These are phyloP conservation scores for Micrastur ruficollis DNA, from an alignment of 2,797 vertebrate genomes.

Conservation along the genomic window DNA sequence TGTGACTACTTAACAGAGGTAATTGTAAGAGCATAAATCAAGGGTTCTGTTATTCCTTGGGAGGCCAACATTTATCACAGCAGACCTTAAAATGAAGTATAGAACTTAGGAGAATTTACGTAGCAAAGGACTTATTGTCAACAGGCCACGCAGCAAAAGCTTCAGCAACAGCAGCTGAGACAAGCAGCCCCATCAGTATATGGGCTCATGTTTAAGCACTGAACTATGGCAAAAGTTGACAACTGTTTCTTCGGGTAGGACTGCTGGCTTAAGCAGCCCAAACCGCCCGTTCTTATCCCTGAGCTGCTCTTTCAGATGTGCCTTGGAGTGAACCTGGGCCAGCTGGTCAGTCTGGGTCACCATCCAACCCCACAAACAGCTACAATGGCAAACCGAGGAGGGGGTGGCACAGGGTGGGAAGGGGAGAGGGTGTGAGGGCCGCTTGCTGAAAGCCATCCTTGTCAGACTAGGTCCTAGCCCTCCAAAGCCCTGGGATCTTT, in stretches of 20 bases:
- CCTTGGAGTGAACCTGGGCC: background rate
- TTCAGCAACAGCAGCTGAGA: background rate
- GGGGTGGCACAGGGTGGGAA: background rate
- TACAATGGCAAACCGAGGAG: background rate
- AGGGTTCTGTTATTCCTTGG: slow-evolving; percentile 30
- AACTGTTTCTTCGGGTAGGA: background rate
- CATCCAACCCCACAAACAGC: background rate
- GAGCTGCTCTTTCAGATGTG: background rate
- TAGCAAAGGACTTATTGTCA: background rate
- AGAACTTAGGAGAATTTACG: slow-evolving; percentile 4
- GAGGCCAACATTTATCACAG: slow-evolving; percentile 21
- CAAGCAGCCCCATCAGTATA: background rate
- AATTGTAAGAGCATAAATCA: slow-evolving; percentile 46
- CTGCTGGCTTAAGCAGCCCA: background rate
- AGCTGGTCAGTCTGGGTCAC: background rate
- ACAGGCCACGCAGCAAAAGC: background rate
- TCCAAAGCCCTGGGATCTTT: background rate
- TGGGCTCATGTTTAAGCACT: background rate
- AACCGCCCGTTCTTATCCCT: background rate
- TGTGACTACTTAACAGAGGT: slow-evolving; percentile 29
- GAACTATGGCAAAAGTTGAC: background rate
- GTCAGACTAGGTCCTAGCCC: background rate
- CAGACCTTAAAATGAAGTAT: slow-evolving; percentile 24
- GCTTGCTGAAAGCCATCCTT: background rate
- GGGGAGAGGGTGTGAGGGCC: background rate